phyloP scores from a whole-genome alignment of 2,113 vertebrate genomes.

The Mus pahari region DNA sequence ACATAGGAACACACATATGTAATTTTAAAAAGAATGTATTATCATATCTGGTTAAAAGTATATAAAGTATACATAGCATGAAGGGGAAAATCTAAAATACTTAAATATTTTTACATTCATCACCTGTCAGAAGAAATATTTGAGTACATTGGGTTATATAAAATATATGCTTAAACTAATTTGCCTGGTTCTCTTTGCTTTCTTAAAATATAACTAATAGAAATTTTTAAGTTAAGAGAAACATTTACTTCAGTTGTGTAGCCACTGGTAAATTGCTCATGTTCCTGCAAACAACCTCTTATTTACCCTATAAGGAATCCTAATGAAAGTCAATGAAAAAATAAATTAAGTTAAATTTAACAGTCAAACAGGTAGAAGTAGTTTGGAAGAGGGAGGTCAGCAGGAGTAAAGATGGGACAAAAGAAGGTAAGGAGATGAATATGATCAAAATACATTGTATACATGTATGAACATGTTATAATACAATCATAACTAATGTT shows the following conservation, averaged over 20 bases:
- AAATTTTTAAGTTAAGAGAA: slow-evolving; percentile 1
- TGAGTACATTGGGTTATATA: neutral
- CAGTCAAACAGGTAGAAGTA: neutral
- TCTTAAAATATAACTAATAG: neutral
- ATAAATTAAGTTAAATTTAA: neutral
- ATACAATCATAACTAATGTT: neutral
- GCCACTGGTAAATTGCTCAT: neutral
- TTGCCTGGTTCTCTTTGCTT: neutral
- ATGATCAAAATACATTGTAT: neutral
- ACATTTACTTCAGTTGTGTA: neutral
- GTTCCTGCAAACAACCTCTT: neutral
- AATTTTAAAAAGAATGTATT: neutral
- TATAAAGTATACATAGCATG: neutral
- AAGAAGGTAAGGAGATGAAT: neutral
- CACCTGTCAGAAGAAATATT: slow-evolving; percentile 12
- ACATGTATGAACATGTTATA: too few species aligned
- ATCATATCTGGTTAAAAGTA: neutral
- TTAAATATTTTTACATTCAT: slow-evolving; percentile 33
- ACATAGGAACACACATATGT: neutral
- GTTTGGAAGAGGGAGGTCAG: too few species aligned
- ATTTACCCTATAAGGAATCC: neutral
- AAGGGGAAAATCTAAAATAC: slow-evolving; percentile 39
- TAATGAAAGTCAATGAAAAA: neutral
- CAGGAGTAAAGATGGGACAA: neutral
- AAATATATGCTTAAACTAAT: slow-evolving; percentile 4